These are phyloP conservation scores for Heteromurus nitidus DNA, from an alignment of 2,888 invertebrate species.

Conservation along the genomic window DNA sequence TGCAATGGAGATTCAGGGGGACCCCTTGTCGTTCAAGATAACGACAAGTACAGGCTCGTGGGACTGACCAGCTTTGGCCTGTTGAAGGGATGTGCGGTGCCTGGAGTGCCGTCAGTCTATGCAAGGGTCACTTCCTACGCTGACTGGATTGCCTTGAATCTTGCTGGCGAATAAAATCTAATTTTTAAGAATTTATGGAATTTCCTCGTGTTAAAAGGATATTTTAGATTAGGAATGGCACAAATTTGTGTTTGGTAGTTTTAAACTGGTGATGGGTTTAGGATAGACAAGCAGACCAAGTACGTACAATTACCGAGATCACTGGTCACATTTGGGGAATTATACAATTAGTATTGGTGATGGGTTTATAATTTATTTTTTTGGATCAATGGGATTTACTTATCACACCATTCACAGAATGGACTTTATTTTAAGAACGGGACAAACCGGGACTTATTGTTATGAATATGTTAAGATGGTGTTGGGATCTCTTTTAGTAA, in stretches of 20 bases:
- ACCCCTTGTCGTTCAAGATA: slow-evolving; percentile 57
- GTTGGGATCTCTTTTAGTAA: too few relatives aligned
- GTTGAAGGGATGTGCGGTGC: slow-evolving; percentile 68
- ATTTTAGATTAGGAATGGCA: background rate
- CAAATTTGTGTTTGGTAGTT: background rate
- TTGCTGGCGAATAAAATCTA: slow-evolving; percentile 17
- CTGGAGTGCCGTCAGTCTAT: slow-evolving; percentile 68
- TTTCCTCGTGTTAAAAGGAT: background rate
- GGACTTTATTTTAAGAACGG: too few relatives aligned
- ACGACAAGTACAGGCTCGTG: slow-evolving; percentile 60
- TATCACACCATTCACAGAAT: too few relatives aligned
- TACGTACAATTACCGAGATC: too few relatives aligned
- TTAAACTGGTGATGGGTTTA: background rate
- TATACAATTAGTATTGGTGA: background rate
- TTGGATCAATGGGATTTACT: too few relatives aligned
- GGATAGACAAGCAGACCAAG: background rate
- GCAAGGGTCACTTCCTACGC: slow-evolving; percentile 65
- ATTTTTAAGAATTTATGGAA: background rate
- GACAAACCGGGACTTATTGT: too few relatives aligned
- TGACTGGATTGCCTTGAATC: slow-evolving; percentile 68
- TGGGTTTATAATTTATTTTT: too few relatives aligned
- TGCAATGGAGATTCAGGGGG: slow-evolving; percentile 69
- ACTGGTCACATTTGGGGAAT: background rate
- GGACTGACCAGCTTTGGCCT: slow-evolving; percentile 72
- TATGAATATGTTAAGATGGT: too few relatives aligned